These are phyloP conservation scores for Prosopocoilus inquinatus DNA, from an alignment of 2,888 invertebrate species.

Conservation along the genomic window DNA sequence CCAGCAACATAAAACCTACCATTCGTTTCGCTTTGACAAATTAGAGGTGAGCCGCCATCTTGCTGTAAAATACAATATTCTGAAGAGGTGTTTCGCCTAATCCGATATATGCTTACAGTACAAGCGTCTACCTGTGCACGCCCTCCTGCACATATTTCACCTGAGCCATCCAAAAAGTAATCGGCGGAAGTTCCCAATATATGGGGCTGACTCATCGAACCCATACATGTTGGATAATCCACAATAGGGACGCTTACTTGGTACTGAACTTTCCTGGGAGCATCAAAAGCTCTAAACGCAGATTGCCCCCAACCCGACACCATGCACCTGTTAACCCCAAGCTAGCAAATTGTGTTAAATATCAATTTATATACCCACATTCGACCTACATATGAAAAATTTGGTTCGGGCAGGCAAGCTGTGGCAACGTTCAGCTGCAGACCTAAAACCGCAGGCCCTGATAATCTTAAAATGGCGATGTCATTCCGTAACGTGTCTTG, in stretches of 20 bases:
- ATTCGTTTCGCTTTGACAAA: constrained; percentile 53
- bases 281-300: constrained; percentile 56
- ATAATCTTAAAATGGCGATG: constrained; percentile 68
- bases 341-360: not conserved
- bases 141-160: constrained; percentile 47
- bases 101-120: constrained; percentile 19
- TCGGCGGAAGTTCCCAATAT: constrained; percentile 39
- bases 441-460: constrained; percentile 55
- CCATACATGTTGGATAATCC: constrained; percentile 52
- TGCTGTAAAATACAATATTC: constrained; percentile 49
- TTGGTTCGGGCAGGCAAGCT: constrained; percentile 58
- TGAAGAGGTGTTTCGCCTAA: no score
- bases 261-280: constrained; percentile 61
- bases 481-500: constrained; percentile 74
- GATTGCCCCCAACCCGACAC: constrained; percentile 89
- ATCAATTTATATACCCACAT: constrained; percentile 21
- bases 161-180: constrained; percentile 38
- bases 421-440: constrained; percentile 60
- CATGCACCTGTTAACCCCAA: constrained; percentile 49
- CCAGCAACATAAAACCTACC: constrained; percentile 64
- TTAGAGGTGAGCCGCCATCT: constrained; percentile 72
- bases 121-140: constrained; percentile 41
- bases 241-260: constrained; percentile 75
- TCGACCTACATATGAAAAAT: constrained; percentile 36
- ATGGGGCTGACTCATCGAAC: constrained; percentile 33